These are phyloP conservation scores for Scaptomyza flava DNA, from an alignment of 2,888 invertebrate genomes.

Conservation along the genomic window DNA sequence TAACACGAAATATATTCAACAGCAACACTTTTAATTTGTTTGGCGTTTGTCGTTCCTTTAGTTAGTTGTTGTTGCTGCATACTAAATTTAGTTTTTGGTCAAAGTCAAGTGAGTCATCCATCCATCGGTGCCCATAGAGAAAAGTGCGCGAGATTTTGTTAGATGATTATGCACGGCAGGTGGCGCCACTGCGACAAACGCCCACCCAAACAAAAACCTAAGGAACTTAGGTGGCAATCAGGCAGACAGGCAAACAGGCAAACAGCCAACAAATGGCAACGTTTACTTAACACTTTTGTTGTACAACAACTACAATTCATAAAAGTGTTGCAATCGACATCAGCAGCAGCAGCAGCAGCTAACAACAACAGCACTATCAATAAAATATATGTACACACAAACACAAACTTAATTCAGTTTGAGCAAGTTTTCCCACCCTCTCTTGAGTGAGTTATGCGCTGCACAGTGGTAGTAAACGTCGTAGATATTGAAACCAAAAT, in stretches of 20 bases:
- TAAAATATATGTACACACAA: slow-evolving; percentile 7
- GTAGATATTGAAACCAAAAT: no score
- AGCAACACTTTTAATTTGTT: slow-evolving; percentile 63
- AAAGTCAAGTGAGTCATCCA: slow-evolving; percentile 75
- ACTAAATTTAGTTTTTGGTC: slow-evolving; percentile 78
- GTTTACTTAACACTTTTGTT: slow-evolving; percentile 65
- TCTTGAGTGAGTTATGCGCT: slow-evolving; percentile 52
- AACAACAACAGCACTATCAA: slow-evolving; percentile 16
- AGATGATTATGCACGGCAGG: slow-evolving; percentile 52
- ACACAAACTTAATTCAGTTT: slow-evolving; percentile 47
- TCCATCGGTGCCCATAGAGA: slow-evolving; percentile 16
- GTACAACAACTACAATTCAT: slow-evolving; percentile 27
- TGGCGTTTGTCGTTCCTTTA: slow-evolving; percentile 19
- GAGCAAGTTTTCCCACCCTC: slow-evolving; percentile 63
- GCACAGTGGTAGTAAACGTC: slow-evolving; percentile 34
- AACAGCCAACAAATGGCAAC: slow-evolving; percentile 65
- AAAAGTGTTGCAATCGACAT: slow-evolving; percentile 58
- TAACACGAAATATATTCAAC: slow-evolving; percentile 50
- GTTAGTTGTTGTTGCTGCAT: slow-evolving; percentile 41
- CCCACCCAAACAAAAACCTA: slow-evolving; percentile 42
- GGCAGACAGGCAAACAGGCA: slow-evolving; percentile 12
- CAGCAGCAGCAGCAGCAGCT: slow-evolving; percentile 8
- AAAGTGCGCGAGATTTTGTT: slow-evolving; percentile 46
- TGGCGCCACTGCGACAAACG: slow-evolving; percentile 61
- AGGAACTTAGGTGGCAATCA: neutral